These are phyloP conservation scores for Steinernema hermaphroditum DNA, from an alignment of 2,888 invertebrate genomes.

Conservation along the genomic window DNA sequence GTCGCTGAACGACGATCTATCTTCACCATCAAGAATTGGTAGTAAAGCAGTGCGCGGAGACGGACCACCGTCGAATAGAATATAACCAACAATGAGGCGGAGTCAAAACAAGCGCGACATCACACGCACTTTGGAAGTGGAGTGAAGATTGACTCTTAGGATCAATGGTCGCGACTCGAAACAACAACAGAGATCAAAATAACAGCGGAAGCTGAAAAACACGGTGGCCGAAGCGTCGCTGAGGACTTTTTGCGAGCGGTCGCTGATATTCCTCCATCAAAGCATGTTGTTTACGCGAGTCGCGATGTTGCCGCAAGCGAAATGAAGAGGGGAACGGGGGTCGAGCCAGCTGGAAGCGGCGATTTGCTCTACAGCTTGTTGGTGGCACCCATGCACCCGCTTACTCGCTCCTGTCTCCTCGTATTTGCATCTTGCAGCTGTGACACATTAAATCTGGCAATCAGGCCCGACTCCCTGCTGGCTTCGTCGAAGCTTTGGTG, in stretches of 20 bases:
- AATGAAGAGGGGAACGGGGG: conserved; percentile 24
- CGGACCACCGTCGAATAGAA: not conserved
- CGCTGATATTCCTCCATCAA: not conserved
- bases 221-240: not conserved
- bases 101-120: conserved; percentile 26
- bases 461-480: conserved; percentile 2
- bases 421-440: conserved; percentile 15
- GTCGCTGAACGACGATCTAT: not conserved
- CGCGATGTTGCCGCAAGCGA: conserved; percentile 27
- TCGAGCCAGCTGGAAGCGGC: conserved; percentile 6
- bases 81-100: conserved; percentile 26
- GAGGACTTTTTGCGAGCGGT: not conserved
- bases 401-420: not conserved
- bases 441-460: not conserved
- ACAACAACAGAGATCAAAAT: not conserved
- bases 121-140: not conserved
- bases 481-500: too few species aligned
- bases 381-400: not conserved
- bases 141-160: too few species aligned
- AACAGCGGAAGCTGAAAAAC: not conserved
- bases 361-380: not conserved
- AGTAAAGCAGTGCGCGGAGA: not conserved
- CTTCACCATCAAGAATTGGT: not conserved
- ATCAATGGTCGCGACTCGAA: not conserved
- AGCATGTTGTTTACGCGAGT: conserved; percentile 24